A percentile compares a stretch with the other conserved stretches of the same genome.
Conservation (phyloP, 2,888 invertebrate genomes). For the Seira sanloemensis region DNA sequence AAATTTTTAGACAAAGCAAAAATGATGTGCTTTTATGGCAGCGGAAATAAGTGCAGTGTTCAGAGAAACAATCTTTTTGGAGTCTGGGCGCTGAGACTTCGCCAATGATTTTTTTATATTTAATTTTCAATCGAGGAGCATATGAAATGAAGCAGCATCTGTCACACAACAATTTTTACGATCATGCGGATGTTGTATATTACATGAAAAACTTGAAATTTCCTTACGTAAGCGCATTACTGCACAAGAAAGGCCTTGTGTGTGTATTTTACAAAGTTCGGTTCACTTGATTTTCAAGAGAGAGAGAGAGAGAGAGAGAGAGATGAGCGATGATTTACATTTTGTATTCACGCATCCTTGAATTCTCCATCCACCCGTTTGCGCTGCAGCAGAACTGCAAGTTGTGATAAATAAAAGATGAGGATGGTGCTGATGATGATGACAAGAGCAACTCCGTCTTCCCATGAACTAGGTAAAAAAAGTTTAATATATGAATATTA, state of each 20-base stretch:
- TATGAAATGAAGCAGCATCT: background rate
- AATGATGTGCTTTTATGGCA: background rate
- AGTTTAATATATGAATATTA: too few species aligned
- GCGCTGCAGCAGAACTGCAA: slow-evolving; percentile 1
- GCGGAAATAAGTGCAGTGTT: background rate
- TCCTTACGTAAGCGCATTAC: too few species aligned
- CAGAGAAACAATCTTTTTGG: too few species aligned
- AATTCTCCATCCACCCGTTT: slow-evolving; percentile 3
- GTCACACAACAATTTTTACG: background rate
- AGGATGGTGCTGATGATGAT: slow-evolving; percentile 16
- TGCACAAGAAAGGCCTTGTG: background rate
- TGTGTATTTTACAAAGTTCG: background rate
- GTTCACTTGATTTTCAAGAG: background rate
- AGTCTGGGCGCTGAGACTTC: background rate
- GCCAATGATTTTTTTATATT: background rate
- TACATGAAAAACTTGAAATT: background rate
- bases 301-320: background rate
- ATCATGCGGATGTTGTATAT: background rate
- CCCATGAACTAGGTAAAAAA: background rate
- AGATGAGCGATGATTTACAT: background rate
- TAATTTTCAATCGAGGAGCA: background rate
- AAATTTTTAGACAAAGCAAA: background rate
- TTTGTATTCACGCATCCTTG: slow-evolving; percentile 12
- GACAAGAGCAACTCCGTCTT: background rate
- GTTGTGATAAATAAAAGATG: slow-evolving; percentile 12